Base-by-base conservation (phyloP, 2,888 invertebrate genomes). In the Serripes groenlandicus region DNA sequence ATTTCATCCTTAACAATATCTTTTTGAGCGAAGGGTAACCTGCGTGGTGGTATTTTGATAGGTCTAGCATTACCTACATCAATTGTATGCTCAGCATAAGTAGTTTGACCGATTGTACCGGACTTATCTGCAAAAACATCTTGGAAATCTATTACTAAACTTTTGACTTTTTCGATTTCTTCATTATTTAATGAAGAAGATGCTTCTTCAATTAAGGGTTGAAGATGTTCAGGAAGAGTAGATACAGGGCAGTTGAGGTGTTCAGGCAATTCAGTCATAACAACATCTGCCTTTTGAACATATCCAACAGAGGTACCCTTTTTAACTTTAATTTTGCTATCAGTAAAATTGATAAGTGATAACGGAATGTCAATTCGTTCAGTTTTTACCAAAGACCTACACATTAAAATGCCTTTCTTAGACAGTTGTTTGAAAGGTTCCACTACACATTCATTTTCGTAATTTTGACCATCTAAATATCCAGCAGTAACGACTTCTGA, bases 191-290 rank as follows among this genome's bases (percentile, higher is more conserved):
- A 62, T 2, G 30, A 28, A 28, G 23, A 26, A 9, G 66, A 64
- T 26, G 66, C 62, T 52, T 35, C 49, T n/a, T 75, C 75, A 5
- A 76, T 11, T 1, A 81, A n/a, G 15, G 66, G 71, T 42, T 69
- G 49, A 58, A 81, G 72, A 78, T 81, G 75, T 35, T 15, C 54
- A 21, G 71, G 77, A 26, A 78, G n/a, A 11, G n/a, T 3, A 3
- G 11, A 3, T 32, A 11, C 3, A 23, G 15, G 35, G 9, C 37
- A 35, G 32, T 37, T 23, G 23, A 23, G 23, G 21, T 7, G n/a
- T 11, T 37, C 68, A 37, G 37, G 18, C 4, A 4, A 21, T 21
- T 15, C 26, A 42, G 68, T 1, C 23, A 23, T 26, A 5, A 68
- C 35, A n/a, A 54, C 35, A 58, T 21, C 21, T 18, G 54, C 72